Base-by-base conservation (phyloP, 37 sponge, comb jelly and placozoan species). In the Halichondria panicea region DNA sequence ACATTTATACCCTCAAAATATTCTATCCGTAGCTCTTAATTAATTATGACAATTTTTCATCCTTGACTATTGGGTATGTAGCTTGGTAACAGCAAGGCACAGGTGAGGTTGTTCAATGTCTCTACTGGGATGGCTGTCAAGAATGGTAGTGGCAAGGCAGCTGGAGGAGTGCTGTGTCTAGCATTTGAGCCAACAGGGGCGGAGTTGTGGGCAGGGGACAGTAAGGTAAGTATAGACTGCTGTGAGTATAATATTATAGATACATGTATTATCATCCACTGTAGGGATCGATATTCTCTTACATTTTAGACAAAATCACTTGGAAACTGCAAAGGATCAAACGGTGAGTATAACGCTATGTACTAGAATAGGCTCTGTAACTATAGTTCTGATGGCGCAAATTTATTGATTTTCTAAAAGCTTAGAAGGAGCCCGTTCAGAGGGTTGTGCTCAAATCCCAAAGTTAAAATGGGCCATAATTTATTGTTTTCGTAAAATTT, bases 111-210 rank as follows among this genome's bases (percentile, higher is more conserved):
- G 18, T 91, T 77, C 80, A 94, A 94, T 76, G 92, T 80, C 3
- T 94, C 95, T 39, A 94, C 95, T 66, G 95, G 95, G 8, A 94
- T 72, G 75, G 31, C 62, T 19, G 73, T 87, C 24, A 94, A 92
- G 76, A 92, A 88, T 36, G 93, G 84, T 37, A 78, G 59, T 53
- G 80, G 86, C 31, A 94, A 94, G 81, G 78, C 85, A 31, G 88
- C 93, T 34, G 92, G 95, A 12, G 63, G 81, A 4, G 85, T 68
- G 32, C 63, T 81, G 7, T 77, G 77, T 18, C 50, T 94, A 60
- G 44, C 92, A 55, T 88, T 91, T 75, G 95, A 94, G 30, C 44
- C 86, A 9, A 63, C 85, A 9, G 92, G 93, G 6, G 71, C 79
- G 18, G 70, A 60, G 46, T 45, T 94, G 30, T 94, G 95, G 95